A percentile compares a stretch with the other conserved stretches of the same genome.
Conservation (phyloP, 2,888 invertebrate genomes). For the Allygus modestus region DNA sequence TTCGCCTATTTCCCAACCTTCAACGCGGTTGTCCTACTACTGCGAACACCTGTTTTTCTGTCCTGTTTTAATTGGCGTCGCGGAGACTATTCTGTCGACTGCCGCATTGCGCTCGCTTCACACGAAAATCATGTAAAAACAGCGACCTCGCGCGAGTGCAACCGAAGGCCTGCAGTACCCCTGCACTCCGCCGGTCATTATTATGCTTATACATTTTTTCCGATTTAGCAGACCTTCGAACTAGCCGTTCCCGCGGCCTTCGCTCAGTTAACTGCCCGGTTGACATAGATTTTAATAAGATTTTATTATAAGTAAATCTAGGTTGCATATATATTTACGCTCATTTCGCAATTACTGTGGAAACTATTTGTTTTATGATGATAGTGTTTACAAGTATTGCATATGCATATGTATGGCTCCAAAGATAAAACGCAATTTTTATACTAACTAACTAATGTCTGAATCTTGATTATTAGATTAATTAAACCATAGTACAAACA, state of each 20-base stretch:
- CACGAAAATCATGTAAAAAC: constrained; percentile 1
- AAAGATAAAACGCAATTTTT: too few species aligned
- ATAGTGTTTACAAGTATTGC: too few species aligned
- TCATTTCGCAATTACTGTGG: too few species aligned
- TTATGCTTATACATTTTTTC: constrained; percentile 33
- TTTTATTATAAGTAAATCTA: too few species aligned
- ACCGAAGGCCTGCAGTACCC: not conserved
- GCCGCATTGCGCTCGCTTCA: not conserved
- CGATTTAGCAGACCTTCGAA: constrained; percentile 27
- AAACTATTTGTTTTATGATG: too few species aligned
- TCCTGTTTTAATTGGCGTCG: constrained; percentile 1
- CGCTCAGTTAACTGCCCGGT: not conserved
- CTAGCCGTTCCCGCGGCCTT: constrained; percentile 10
- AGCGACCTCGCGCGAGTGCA: not conserved
- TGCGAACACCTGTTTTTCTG: not conserved
- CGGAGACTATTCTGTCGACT: not conserved
- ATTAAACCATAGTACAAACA: too few species aligned
- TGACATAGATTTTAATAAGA: constrained; percentile 5
- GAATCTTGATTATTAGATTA: too few species aligned
- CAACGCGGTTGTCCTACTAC: too few species aligned
- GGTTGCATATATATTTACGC: too few species aligned
- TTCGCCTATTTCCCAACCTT: too few species aligned
- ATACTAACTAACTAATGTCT: too few species aligned
- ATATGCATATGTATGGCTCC: too few species aligned
- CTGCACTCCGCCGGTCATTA: not conserved